Base-by-base conservation (phyloP, 1,140 invertebrate species). In the Drosophila kikkawai region DNA sequence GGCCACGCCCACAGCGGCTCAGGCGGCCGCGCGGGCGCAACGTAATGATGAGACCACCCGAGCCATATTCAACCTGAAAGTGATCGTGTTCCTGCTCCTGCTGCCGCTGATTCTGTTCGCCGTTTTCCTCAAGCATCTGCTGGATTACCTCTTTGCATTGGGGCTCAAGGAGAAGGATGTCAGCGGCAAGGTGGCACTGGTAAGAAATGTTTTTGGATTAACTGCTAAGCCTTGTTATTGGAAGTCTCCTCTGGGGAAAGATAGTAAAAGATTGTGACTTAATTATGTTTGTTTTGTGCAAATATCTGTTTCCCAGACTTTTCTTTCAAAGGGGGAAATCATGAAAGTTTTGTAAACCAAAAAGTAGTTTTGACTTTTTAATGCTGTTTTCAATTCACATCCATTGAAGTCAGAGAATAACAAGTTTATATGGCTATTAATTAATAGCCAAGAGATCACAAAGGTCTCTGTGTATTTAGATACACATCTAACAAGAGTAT, bases 151-250 rank as follows among this genome's bases (percentile, higher is more conserved):
- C 2, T 92, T 92, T 26, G 71, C 74, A 0, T 17, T 92, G 58
- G 85, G 88, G 3, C 56, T 77, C 7, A 91, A 91, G 61, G 91
- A 92, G 48, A 92, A 92, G 81, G 91, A 92, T 76, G 91, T 92
- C 26, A 79, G 74, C 58, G 91, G 91, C 22, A 92, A 92, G 66
- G 91, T 92, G 70, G 91, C 88, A 3, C 57, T 92, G 91, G 91
- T 92, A 79, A 91, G 91, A 47, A n/a, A 13, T 6, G 19, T 26
- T 36, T 42, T 6, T n/a, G 34, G 39, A 29, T 36, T 51, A 57
- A 69, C 42, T 39, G 37, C 9, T 37, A 17, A 70, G 3, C 7
- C 5, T 0, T 26, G 13, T 48, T 15, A 26, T 15, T 48, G 15
- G 4, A 29, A 11, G 34, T 13, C 4, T 51, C 19, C 12, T 36